phyloP scores from a whole-genome alignment of 1,140 invertebrate genomes.

The Teleogryllus occipitalis region DNA sequence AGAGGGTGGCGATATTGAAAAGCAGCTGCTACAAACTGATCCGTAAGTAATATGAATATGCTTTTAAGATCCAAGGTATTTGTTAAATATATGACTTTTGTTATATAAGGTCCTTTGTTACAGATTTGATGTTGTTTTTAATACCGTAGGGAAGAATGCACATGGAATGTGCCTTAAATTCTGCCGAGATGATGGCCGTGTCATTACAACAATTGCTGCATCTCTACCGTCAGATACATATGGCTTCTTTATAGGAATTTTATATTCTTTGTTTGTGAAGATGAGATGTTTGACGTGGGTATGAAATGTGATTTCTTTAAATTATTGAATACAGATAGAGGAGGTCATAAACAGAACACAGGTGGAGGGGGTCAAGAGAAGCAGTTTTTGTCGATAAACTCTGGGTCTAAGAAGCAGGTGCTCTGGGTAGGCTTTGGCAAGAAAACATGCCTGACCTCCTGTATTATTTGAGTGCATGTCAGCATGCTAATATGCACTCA shows the following conservation, averaged over 20 bases:
- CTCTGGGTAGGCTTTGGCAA: too few relatives aligned
- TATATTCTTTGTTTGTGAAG: conserved; percentile 41
- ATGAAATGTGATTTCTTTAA: conserved; percentile 11
- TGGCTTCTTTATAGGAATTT: conserved; percentile 42
- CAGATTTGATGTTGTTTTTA: conserved; percentile 50
- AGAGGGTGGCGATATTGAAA: conserved; percentile 34
- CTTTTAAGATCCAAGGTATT: neutral
- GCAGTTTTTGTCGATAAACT: too few relatives aligned
- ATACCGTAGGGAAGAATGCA: conserved; percentile 40
- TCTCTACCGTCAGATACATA: conserved; percentile 45
- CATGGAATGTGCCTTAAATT: conserved; percentile 38
- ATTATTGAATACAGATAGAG: too few relatives aligned
- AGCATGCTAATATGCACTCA: too few relatives aligned
- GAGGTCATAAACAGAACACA: too few relatives aligned
- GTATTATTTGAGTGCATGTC: too few relatives aligned
- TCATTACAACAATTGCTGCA: conserved; percentile 42
- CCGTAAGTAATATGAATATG: conserved; percentile 28
- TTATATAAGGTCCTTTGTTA: conserved; percentile 21
- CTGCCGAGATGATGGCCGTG: conserved; percentile 39
- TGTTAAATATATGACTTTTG: neutral
- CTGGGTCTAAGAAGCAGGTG: too few relatives aligned
- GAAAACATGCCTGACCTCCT: too few relatives aligned
- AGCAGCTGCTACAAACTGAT: conserved; percentile 35
- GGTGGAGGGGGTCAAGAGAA: too few relatives aligned
- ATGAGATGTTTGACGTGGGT: conserved; percentile 39